Evolutionary conservation across 1,140 invertebrate genomes (phyloP).

Genomic region (Chrysoperla carnea): DNA sequence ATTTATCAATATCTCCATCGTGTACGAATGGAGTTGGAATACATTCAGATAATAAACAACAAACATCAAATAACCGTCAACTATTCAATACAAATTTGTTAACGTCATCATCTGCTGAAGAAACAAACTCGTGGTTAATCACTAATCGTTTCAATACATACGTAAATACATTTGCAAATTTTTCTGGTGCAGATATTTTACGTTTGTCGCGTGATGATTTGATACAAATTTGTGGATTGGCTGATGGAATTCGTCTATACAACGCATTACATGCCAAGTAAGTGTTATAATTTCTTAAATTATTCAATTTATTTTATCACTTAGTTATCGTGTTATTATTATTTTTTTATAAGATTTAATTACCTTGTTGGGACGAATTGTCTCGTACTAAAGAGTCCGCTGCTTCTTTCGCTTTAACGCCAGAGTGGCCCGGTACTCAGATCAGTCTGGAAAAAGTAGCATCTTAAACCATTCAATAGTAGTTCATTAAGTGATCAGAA

Average conservation of each 20-base stretch:
- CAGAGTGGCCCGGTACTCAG: no score
- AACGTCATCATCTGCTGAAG: conserved; percentile 20
- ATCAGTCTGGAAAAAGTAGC: no score
- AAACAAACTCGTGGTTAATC: conserved; percentile 67
- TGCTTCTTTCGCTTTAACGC: no score
- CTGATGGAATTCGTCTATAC: conserved; percentile 78
- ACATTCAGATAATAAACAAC: no score
- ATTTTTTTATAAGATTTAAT: not conserved
- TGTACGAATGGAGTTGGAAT: no score
- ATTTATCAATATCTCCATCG: no score
- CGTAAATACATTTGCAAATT: conserved; percentile 59
- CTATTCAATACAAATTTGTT: no score
- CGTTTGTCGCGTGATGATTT: conserved; percentile 74
- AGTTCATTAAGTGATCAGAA: no score
- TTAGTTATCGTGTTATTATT: not conserved
- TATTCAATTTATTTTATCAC: conserved; percentile 6
- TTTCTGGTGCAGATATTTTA: conserved; percentile 74
- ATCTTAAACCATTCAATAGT: no score
- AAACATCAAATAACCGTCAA: no score
- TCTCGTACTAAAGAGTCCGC: not conserved
- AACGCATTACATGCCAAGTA: conserved; percentile 71
- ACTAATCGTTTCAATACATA: conserved; percentile 59
- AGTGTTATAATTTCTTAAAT: conserved; percentile 20
- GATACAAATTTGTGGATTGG: conserved; percentile 83
- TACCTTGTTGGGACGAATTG: conserved; percentile 2